Evolutionary conservation across 2,113 vertebrate species (phyloP).

Genomic region (Cryptomyrus ogoouensis): DNA sequence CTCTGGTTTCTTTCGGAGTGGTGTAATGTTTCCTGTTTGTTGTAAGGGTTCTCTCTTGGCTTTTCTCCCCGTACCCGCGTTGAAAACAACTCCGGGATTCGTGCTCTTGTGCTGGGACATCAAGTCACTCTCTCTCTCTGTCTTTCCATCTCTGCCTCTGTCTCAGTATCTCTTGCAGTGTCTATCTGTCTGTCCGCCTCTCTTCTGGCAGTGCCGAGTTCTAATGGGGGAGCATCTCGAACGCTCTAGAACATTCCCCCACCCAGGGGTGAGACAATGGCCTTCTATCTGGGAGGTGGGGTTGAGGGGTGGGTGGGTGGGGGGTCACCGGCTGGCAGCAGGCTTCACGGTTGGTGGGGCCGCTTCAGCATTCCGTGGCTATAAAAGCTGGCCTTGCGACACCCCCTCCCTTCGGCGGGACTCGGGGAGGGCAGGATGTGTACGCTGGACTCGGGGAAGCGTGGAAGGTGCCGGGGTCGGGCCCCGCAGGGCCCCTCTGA

Average conservation of each 20-base stretch:
- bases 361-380: neutral
- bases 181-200: neutral
- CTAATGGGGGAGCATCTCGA: neutral
- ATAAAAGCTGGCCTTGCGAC: neutral
- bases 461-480: neutral
- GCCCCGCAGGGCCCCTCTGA: neutral
- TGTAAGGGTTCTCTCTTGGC: neutral
- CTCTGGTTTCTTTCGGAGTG: neutral
- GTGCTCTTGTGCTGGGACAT: neutral
- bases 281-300: slow-evolving; percentile 4
- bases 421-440: slow-evolving; percentile 1
- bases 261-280: neutral
- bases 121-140: slow-evolving; percentile 2
- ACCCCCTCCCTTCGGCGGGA: neutral
- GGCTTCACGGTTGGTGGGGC: neutral
- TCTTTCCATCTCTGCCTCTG: neutral
- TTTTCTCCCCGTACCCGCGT: neutral
- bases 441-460: neutral
- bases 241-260: neutral
- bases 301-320: neutral
- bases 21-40: neutral
- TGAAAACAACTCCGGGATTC: neutral
- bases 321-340: neutral
- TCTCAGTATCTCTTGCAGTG: neutral
- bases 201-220: neutral